phyloP scores from a whole-genome alignment of 2,888 invertebrate genomes.

The Drosophila mimica region DNA sequence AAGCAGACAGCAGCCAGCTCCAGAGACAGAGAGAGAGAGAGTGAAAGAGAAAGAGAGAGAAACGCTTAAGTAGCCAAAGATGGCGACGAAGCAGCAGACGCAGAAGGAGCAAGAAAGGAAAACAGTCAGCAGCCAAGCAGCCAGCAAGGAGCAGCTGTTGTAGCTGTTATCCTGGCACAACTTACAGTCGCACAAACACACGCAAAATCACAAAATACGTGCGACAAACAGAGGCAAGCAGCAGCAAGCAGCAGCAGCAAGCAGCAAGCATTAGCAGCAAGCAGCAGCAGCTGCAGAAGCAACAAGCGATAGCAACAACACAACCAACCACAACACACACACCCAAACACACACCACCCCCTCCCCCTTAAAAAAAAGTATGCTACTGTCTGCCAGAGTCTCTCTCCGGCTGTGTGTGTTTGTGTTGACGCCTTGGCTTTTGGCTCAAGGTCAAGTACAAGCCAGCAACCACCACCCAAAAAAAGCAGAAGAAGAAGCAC shows the following conservation, averaged over 20 bases:
- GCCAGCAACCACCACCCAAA: constrained; percentile 54
- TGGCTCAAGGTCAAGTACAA: constrained; percentile 79
- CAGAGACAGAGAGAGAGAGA: neutral
- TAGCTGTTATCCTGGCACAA: constrained; percentile 65
- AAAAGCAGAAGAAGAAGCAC: constrained; percentile 15
- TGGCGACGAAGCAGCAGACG: constrained; percentile 2
- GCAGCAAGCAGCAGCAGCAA: constrained; percentile 12
- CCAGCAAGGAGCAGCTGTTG: constrained; percentile 9
- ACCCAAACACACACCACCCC: neutral
- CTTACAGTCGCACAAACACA: constrained; percentile 72
- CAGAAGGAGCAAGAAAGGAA: constrained; percentile 1
- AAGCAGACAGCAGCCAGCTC: constrained; percentile 25
- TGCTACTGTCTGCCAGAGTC: constrained; percentile 38
- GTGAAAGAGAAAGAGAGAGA: neutral
- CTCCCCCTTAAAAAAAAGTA: constrained; percentile 34
- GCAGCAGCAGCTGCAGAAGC: constrained; percentile 1
- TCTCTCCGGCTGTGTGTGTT: constrained; percentile 18
- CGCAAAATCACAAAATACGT: constrained; percentile 60
- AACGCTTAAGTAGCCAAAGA: constrained; percentile 44
- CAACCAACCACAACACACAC: constrained; percentile 7
- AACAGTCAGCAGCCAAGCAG: constrained; percentile 13
- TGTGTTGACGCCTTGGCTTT: constrained; percentile 60
- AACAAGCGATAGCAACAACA: neutral
- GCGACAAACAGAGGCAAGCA: constrained; percentile 31
- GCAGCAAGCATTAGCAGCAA: neutral